Conservation (phyloP, 2,888 invertebrate genomes). For the Diploptera punctata region DNA sequence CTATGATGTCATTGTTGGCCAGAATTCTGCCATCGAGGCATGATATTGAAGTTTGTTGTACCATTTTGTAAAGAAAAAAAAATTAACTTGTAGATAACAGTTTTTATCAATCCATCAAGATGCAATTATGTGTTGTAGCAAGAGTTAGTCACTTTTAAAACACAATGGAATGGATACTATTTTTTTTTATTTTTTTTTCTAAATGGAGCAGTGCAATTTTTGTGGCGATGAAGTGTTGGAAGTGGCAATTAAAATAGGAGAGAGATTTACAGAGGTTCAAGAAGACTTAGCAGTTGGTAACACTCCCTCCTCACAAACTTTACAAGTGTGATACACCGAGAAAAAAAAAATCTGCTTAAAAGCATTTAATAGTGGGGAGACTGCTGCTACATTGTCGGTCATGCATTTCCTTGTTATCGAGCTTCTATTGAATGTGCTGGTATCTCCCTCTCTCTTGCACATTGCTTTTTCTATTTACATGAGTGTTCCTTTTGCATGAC, state of each 20-base stretch:
- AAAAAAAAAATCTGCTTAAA: too few relatives aligned
- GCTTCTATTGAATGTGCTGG: conserved; percentile 18
- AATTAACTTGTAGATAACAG: conserved; percentile 30
- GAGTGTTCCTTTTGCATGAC: conserved; percentile 22
- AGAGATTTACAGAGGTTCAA: too few relatives aligned
- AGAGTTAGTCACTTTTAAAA: conserved; percentile 1
- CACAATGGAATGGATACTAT: conserved; percentile 20
- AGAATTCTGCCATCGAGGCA: conserved; percentile 14
- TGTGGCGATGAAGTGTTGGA: background rate
- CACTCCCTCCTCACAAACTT: too few relatives aligned
- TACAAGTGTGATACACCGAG: too few relatives aligned
- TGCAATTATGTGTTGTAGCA: conserved; percentile 10
- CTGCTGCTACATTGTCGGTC: conserved; percentile 16
- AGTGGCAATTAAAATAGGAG: conserved; percentile 1
- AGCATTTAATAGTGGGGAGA: conserved; percentile 24
- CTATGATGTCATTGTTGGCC: conserved; percentile 31
- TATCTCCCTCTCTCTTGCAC: background rate
- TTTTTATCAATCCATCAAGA: conserved; percentile 31
- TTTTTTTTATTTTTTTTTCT: conserved; percentile 27
- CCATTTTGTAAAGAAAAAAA: conserved; percentile 31
- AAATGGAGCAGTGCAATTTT: conserved; percentile 36
- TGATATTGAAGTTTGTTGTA: conserved; percentile 29
- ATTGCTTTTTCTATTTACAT: conserved; percentile 21
- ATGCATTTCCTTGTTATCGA: conserved; percentile 26
- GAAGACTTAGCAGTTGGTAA: too few relatives aligned